Conservation (phyloP, 1,140 invertebrate genomes). For the Papilio glaucus region DNA sequence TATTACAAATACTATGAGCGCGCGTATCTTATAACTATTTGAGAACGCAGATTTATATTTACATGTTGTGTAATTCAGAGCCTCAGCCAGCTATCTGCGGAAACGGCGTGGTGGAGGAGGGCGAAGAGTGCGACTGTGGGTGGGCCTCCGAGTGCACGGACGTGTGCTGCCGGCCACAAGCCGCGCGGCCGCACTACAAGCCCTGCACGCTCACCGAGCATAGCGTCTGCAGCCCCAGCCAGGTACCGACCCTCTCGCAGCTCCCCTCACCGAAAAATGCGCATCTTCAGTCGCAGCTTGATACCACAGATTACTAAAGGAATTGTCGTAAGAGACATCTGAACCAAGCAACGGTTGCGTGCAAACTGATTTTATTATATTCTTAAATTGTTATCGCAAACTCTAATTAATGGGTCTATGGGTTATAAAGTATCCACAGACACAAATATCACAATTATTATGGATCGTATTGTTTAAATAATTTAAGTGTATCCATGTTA, state of each 20-base stretch:
- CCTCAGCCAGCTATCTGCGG: slow-evolving; percentile 96
- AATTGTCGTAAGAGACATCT: too few species aligned
- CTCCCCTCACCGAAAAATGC: background rate
- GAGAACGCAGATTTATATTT: background rate
- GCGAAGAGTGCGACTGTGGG: slow-evolving; percentile 99
- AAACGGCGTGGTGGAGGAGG: slow-evolving; percentile 97
- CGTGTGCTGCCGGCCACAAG: slow-evolving; percentile 96
- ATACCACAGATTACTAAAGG: too few species aligned
- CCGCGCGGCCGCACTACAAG: slow-evolving; percentile 90
- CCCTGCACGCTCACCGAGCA: slow-evolving; percentile 93
- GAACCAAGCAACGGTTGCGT: too few species aligned
- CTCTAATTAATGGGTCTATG: too few species aligned
- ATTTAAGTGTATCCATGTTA: slow-evolving; percentile 71
- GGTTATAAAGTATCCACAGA: too few species aligned
- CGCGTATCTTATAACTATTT: too few species aligned
- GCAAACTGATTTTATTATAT: too few species aligned
- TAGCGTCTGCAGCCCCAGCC: slow-evolving; percentile 91
- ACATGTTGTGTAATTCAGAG: slow-evolving; percentile 83
- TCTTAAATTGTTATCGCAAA: too few species aligned
- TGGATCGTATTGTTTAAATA: too few species aligned
- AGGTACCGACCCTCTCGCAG: slow-evolving; percentile 79
- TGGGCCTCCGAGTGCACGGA: slow-evolving; percentile 98
- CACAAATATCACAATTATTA: too few species aligned
- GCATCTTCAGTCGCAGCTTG: background rate
- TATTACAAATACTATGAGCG: background rate